These are phyloP conservation scores for Cylindroiulus punctatus DNA, from an alignment of 2,888 invertebrate genomes.

Conservation along the genomic window DNA sequence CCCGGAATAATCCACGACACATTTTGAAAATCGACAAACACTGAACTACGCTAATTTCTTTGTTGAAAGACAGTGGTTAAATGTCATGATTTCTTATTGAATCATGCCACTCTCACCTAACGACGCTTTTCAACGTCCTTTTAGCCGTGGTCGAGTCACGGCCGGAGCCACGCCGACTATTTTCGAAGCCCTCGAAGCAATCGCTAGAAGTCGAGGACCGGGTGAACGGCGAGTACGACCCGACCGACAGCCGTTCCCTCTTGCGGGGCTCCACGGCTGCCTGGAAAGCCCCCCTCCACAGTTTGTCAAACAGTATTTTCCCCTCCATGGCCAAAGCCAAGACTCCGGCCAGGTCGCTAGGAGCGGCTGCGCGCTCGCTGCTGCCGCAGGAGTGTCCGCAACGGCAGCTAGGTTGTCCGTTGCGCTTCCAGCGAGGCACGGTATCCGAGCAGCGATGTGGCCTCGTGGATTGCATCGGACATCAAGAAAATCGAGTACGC, in stretches of 20 bases:
- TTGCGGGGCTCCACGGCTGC: constrained; percentile 61
- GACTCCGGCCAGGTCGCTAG: not conserved
- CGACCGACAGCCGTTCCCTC: not conserved
- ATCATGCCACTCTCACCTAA: constrained; percentile 70
- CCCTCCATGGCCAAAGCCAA: constrained; percentile 59
- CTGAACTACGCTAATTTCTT: too few relatives aligned
- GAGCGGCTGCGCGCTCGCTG: not conserved
- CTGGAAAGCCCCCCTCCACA: constrained; percentile 76
- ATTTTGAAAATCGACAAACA: too few relatives aligned
- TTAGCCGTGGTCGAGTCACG: not conserved
- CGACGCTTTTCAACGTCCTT: constrained; percentile 71
- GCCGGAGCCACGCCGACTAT: not conserved
- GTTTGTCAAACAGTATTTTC: constrained; percentile 73
- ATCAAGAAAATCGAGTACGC: not conserved
- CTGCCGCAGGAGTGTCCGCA: not conserved
- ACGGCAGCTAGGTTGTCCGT: not conserved
- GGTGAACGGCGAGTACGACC: not conserved
- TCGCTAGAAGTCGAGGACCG: constrained; percentile 52
- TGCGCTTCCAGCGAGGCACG: not conserved
- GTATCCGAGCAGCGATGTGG: not conserved
- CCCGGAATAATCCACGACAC: too few relatives aligned
- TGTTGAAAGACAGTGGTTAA: constrained; percentile 1
- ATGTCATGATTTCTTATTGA: too few relatives aligned
- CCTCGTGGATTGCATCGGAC: not conserved
- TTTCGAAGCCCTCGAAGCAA: constrained; percentile 60